Evolutionary conservation across 2,888 invertebrate genomes (phyloP).

Genomic region (Spilarctia lutea): DNA sequence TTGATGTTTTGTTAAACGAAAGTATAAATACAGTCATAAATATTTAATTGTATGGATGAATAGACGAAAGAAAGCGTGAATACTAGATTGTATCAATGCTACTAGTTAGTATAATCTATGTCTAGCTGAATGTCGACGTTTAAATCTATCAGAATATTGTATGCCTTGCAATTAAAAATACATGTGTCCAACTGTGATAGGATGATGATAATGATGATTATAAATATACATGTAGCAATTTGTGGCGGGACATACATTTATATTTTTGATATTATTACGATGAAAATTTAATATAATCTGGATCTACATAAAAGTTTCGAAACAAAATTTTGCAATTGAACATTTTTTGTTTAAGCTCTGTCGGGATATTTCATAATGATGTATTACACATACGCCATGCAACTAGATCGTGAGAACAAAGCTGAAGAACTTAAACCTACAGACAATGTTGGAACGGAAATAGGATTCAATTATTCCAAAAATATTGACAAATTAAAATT

Average conservation of each 20-base stretch:
- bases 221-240: neutral
- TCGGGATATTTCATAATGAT: constrained; percentile 44
- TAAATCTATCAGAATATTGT: too few species aligned
- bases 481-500: constrained; percentile 32
- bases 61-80: too few species aligned
- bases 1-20: neutral
- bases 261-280: neutral
- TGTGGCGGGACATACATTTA: neutral
- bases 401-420: constrained; percentile 32
- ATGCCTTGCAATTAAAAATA: too few species aligned
- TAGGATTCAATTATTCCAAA: constrained; percentile 30
- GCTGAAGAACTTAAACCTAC: constrained; percentile 16
- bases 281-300: neutral
- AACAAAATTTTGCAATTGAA: neutral
- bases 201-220: too few species aligned
- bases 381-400: constrained; percentile 41
- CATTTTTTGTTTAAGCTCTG: constrained; percentile 26
- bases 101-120: too few species aligned
- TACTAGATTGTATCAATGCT: too few species aligned
- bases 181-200: too few species aligned
- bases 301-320: neutral
- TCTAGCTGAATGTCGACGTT: too few species aligned
- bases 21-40: neutral
- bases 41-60: too few species aligned
- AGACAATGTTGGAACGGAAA: constrained; percentile 23